Evolutionary conservation across 1,140 invertebrate species (phyloP), one percentile per base, ranked within the genome.

Genomic region (Lepidotrigona ventralis): DNA sequence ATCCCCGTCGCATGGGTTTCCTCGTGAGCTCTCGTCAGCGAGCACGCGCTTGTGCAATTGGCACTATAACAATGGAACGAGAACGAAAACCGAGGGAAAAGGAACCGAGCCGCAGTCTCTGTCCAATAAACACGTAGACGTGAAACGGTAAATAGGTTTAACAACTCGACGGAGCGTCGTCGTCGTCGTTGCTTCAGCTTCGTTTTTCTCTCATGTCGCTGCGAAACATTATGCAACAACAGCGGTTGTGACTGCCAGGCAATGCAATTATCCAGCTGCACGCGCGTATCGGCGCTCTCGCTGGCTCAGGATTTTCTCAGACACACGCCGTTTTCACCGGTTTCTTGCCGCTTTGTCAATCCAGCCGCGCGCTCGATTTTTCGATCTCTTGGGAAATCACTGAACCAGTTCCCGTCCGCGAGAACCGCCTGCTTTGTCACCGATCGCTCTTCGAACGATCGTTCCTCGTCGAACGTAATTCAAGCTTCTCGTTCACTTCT

Each of bases 191-290:
- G 80, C 58, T 66, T 51, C 46, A 63, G 63, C 58, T 51, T 66
- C 17, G 39, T 83, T 64, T 51, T 53, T 72, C 39, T 78, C 63
- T 39, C 68, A 4, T 3, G 26, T 63, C 17, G 60, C 19, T 17
- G 19, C 29, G 54, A 82, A n/a, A 71, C 39, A 77, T 88, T 88
- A 81, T 64, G 68, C 81, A 88, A 88, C 81, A 88, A 88, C n/a
- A 23, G 23, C 56, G 11, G 39, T n/a, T 46, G 9, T 8, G 84
- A 88, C 87, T 85, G 68, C 66, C 71, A 82, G 51, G 60, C 77
- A 33, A 56, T 54, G 54, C 70, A 51, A 79, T 87, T 85, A 85
- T 85, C 46, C 71, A 17, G 66, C 29, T 79, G 53, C 29, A 53
- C 84, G 71, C 75, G 58, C 58, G 63, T 64, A 66, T 70, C 70